phyloP scores from a whole-genome alignment of 2,888 invertebrate genomes.

The Hemaris fuciformis region DNA sequence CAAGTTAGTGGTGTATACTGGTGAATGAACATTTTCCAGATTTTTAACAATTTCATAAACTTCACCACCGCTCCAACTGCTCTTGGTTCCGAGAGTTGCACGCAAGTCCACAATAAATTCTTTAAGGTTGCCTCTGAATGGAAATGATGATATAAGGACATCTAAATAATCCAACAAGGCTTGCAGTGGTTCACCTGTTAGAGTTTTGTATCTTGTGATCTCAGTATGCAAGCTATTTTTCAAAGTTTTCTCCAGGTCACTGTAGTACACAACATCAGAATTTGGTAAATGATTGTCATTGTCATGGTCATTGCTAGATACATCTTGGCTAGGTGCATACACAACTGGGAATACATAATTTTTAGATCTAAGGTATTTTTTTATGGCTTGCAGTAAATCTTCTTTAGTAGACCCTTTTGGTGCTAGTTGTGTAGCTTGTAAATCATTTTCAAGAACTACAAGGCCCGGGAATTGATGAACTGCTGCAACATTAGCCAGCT shows the following conservation, averaged over 20 bases:
- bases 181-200: conserved; percentile 86
- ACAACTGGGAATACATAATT: conserved; percentile 64
- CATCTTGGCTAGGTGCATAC: conserved; percentile 40
- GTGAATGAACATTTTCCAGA: conserved; percentile 77
- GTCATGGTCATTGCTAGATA: conserved; percentile 38
- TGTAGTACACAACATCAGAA: conserved; percentile 87
- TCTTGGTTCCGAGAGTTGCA: conserved; percentile 72
- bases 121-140: conserved; percentile 86
- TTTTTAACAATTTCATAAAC: conserved; percentile 80
- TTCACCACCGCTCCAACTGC: conserved; percentile 81
- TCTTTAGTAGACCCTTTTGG: conserved; percentile 65
- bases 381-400: conserved; percentile 73
- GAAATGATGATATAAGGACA: conserved; percentile 89
- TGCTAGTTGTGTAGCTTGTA: conserved; percentile 57
- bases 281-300: conserved; percentile 32
- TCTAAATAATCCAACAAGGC: conserved; percentile 89
- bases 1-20: conserved; percentile 77
- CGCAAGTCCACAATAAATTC: conserved; percentile 83
- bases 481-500: conserved; percentile 69
- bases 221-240: conserved; percentile 92
- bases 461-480: conserved; percentile 79
- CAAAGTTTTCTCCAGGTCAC: conserved; percentile 94
- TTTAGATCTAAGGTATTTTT: conserved; percentile 72
- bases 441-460: conserved; percentile 69
- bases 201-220: conserved; percentile 85